These are phyloP conservation scores for Clarias macrocephalus DNA, from an alignment of 2,113 vertebrate species.

Conservation along the genomic window DNA sequence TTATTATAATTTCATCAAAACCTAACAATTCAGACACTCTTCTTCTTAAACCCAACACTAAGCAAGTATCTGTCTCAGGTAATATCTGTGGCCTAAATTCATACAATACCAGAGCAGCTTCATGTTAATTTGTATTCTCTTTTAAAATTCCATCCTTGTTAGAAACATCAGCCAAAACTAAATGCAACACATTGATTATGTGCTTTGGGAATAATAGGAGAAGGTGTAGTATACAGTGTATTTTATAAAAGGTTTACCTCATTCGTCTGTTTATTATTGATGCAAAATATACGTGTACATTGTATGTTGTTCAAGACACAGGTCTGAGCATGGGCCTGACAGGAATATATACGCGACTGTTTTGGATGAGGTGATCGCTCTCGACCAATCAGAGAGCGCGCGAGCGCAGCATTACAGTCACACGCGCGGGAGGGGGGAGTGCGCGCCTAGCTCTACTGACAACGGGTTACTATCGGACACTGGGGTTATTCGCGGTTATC, in stretches of 20 bases:
- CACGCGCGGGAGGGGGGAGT: conserved; percentile 58
- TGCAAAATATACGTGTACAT: not conserved
- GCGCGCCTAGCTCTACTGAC: conserved; percentile 49
- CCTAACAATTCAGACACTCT: too few species aligned
- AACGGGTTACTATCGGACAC: conserved; percentile 84
- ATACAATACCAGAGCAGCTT: not conserved
- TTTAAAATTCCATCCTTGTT: not conserved
- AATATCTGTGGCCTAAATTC: not conserved
- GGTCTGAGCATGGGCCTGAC: conserved; percentile 25
- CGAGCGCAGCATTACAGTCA: conserved; percentile 64
- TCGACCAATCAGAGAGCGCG: conserved; percentile 82
- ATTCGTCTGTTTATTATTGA: not conserved
- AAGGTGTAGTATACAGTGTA: not conserved
- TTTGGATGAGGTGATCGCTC: conserved; percentile 89
- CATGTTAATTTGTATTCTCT: not conserved
- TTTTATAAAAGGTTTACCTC: not conserved
- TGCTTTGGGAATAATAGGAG: not conserved
- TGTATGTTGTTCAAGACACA: not conserved
- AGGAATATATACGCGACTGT: conserved; percentile 67
- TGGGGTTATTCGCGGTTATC: conserved; percentile 72
- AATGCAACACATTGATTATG: not conserved
- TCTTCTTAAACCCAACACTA: not conserved
- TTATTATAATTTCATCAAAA: too few species aligned
- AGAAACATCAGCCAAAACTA: not conserved
- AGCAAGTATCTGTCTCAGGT: not conserved